Evolutionary conservation across 1,140 invertebrate species (phyloP).

Genomic region (Drosophila pectinifera): DNA sequence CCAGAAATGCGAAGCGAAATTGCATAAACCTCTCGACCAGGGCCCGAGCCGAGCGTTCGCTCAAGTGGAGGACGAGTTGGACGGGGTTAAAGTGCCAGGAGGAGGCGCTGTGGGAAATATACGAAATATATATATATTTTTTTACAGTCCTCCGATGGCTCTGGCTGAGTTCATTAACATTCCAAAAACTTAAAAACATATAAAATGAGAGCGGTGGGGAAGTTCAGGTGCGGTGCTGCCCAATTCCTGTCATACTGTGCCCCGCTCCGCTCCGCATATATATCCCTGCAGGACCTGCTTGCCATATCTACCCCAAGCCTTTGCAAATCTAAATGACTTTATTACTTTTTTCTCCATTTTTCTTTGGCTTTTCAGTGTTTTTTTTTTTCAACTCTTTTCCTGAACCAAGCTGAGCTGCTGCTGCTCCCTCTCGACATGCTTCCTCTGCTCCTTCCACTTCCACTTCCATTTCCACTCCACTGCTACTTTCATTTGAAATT

Average conservation of each 20-base stretch:
- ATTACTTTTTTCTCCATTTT: slow-evolving; percentile 73
- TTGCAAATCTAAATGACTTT: slow-evolving; percentile 81
- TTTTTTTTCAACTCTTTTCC: slow-evolving; percentile 16
- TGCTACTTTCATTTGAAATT: slow-evolving; percentile 79
- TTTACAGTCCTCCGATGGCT: slow-evolving; percentile 51
- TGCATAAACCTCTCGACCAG: slow-evolving; percentile 76
- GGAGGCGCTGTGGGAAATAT: slow-evolving; percentile 7
- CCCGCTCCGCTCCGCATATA: slow-evolving; percentile 20
- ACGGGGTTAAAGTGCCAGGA: neutral
- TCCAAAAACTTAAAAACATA: slow-evolving; percentile 49
- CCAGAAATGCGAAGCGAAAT: slow-evolving; percentile 80
- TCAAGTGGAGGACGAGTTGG: slow-evolving; percentile 7
- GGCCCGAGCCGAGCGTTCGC: slow-evolving; percentile 36
- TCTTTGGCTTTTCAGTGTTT: slow-evolving; percentile 33
- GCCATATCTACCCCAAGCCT: slow-evolving; percentile 80
- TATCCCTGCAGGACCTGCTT: slow-evolving; percentile 39
- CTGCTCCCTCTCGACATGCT: slow-evolving; percentile 50
- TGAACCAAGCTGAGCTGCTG: slow-evolving; percentile 1
- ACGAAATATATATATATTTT: slow-evolving; percentile 33
- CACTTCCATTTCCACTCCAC: slow-evolving; percentile 55
- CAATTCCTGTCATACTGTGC: slow-evolving; percentile 65
- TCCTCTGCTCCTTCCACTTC: slow-evolving; percentile 24
- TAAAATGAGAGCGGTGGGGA: slow-evolving; percentile 33
- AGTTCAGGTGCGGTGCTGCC: slow-evolving; percentile 52
- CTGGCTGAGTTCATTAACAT: slow-evolving; percentile 78